Evolutionary conservation across 2,797 vertebrate genomes (phyloP).

Genomic region (Sebastes itinus): DNA sequence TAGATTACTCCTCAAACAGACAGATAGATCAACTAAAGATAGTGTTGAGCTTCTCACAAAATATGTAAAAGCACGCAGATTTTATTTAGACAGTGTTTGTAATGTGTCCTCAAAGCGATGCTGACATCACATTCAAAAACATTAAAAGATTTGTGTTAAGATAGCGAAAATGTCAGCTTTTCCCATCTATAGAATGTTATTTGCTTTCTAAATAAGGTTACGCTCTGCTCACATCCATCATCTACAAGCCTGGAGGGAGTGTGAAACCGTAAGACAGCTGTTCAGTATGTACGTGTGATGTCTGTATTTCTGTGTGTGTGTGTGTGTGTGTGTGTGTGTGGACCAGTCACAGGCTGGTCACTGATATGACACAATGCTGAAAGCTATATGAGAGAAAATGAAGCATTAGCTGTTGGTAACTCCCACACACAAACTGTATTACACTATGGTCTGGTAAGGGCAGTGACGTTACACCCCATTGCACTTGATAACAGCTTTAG

Average conservation of each 20-base stretch:
- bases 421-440: constrained; percentile 58
- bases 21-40: constrained; percentile 5
- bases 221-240: constrained; percentile 54
- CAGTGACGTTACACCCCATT: constrained; percentile 47
- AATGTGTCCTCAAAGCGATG: constrained; percentile 5
- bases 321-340: background rate
- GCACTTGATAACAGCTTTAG: constrained; percentile 59
- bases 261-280: constrained; percentile 50
- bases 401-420: constrained; percentile 11
- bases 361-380: constrained; percentile 2
- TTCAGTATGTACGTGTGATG: constrained; percentile 33
- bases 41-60: constrained; percentile 5
- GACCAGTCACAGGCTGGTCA: constrained; percentile 8
- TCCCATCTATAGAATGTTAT: constrained; percentile 9
- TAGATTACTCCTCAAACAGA: constrained; percentile 23
- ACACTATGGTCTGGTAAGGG: constrained; percentile 7
- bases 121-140: constrained; percentile 19
- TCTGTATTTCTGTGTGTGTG: constrained; percentile 2
- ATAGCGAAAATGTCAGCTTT: constrained; percentile 26
- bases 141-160: constrained; percentile 19
- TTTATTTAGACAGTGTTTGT: constrained; percentile 12
- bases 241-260: constrained; percentile 32
- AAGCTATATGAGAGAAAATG: constrained; percentile 36
- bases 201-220: constrained; percentile 45
- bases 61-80: constrained; percentile 8